Base-by-base conservation (phyloP, 2,113 vertebrate genomes). In the Indicator indicator region DNA sequence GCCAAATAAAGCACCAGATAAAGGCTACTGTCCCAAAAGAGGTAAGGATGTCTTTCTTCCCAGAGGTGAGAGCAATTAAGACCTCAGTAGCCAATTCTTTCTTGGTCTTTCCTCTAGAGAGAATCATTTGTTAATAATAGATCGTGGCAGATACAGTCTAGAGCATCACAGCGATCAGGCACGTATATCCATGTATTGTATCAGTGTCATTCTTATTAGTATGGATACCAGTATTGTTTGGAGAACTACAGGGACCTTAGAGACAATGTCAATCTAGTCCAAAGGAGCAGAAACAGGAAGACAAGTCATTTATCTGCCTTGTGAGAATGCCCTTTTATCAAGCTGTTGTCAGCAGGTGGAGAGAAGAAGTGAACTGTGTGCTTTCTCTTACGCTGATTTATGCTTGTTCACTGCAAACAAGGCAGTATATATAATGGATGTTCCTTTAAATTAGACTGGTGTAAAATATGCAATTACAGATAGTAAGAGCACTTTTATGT, bases 381-480 rank as follows among this genome's bases (percentile, higher is more conserved):
- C 42, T 92, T 85, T 91, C 69, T 52, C 48, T 80, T 68, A 40
- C 7, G 16, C 52, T 94, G 74, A 96, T 95, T 95, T 96, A 86
- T 93, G 72, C 44, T 32, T 84, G 48, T 78, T 94, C 75, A 78
- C 38, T 86, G 54, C 38, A 84, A 93, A 78, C 44, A 76, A 91
- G 83, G 81, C 27, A 46, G 33, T 95, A 46, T 81, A 78, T 75
- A 80, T 92, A 95, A 95, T 86, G 42, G 69, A 90, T 83, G 30
- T 70, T 16, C 23, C 86, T 12, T 93, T 96, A 95, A 96, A 95
- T 96, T 94, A 93, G 56, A 40, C 52, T 64, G 16, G 64, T 91
- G 54, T 78, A 94, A 96, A 97, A 94, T 83, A 84, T 67, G 67
- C 79, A 91, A 96, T 94, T 96, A 95, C 27, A 93, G 83, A 70